phyloP scores from a whole-genome alignment of 2,888 invertebrate genomes.

The Slavum lentiscoides region DNA sequence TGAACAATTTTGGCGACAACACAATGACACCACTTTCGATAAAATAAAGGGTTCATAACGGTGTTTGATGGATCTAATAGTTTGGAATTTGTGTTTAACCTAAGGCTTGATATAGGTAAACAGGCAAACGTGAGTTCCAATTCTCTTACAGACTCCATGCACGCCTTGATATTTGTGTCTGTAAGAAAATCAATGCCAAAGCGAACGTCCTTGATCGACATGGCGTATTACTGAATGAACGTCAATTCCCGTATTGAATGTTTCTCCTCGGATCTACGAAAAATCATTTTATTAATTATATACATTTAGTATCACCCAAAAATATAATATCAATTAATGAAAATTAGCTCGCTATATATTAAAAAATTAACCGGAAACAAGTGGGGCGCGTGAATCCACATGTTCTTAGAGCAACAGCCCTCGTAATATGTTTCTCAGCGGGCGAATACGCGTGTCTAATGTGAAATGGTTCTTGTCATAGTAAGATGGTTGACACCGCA shows the following conservation, averaged over 20 bases:
- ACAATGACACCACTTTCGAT: conserved; percentile 37
- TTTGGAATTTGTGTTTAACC: conserved; percentile 12
- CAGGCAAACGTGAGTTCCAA: conserved; percentile 43
- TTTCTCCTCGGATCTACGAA: conserved; percentile 7
- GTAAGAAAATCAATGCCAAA: conserved; percentile 36
- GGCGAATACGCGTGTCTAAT: too few relatives aligned
- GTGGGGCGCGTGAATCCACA: too few relatives aligned
- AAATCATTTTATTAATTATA: neutral
- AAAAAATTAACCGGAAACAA: too few relatives aligned
- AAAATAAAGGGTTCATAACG: conserved; percentile 31
- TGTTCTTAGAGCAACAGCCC: too few relatives aligned
- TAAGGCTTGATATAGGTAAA: conserved; percentile 20
- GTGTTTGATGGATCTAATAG: neutral
- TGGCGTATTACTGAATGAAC: neutral
- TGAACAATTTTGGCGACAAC: conserved; percentile 18
- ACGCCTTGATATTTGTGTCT: conserved; percentile 3
- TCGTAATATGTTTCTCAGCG: too few relatives aligned
- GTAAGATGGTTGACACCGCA: too few relatives aligned
- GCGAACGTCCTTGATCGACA: conserved; percentile 50
- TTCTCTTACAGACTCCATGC: conserved; percentile 29
- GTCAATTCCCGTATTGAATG: neutral
- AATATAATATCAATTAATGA: too few relatives aligned
- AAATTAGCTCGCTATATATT: too few relatives aligned
- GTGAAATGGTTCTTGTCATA: too few relatives aligned
- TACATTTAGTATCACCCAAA: too few relatives aligned